These are phyloP conservation scores for Oceanodroma leucorhoa DNA, from an alignment of 2,797 vertebrate genomes.

Conservation along the genomic window DNA sequence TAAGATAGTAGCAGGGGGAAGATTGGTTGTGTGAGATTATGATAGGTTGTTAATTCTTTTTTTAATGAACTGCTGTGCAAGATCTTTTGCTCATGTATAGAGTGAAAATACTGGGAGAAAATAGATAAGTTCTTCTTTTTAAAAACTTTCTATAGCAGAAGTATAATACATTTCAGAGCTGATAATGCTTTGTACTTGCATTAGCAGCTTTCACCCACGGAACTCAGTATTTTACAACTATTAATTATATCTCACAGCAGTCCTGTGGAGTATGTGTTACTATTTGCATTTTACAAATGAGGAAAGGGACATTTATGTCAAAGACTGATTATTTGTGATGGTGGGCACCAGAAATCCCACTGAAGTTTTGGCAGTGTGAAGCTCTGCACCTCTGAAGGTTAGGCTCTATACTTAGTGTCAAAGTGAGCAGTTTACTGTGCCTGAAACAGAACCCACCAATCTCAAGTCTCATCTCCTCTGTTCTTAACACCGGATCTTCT, in stretches of 20 bases:
- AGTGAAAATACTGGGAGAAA: constrained; percentile 15
- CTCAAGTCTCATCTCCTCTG: background rate
- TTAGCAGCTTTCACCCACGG: background rate
- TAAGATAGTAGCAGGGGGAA: constrained; percentile 28
- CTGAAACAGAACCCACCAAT: background rate
- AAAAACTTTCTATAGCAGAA: background rate
- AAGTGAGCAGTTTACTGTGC: background rate
- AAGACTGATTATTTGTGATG: background rate
- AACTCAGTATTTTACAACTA: background rate
- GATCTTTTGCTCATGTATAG: background rate
- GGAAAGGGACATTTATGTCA: background rate
- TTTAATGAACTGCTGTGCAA: constrained; percentile 10
- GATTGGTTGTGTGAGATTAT: constrained; percentile 20
- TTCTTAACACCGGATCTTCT: background rate
- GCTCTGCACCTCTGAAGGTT: background rate
- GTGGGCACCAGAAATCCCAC: background rate
- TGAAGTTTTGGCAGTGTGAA: background rate
- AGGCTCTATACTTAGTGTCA: background rate
- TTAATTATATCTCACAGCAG: background rate
- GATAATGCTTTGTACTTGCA: background rate
- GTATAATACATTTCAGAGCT: background rate
- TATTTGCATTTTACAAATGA: background rate
- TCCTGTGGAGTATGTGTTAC: background rate
- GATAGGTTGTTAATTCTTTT: constrained; percentile 23
- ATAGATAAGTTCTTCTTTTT: background rate